These are phyloP conservation scores for Drosophila heteroneura DNA, from an alignment of 2,888 invertebrate genomes.

Conservation along the genomic window DNA sequence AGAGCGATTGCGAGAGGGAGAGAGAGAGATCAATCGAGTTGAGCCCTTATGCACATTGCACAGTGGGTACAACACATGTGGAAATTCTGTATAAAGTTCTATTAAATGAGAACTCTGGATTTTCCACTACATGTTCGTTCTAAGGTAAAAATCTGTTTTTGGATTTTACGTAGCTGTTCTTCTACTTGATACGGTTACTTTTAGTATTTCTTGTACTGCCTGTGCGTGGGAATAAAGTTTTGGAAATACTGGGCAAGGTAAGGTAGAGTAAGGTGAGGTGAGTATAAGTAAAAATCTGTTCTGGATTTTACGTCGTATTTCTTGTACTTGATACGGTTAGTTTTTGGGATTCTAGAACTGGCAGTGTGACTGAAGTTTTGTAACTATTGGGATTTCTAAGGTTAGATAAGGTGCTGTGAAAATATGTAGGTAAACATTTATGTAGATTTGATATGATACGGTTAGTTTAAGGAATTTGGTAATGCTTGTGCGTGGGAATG, in stretches of 20 bases:
- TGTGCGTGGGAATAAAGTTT: constrained; percentile 37
- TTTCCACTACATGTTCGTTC: constrained; percentile 56
- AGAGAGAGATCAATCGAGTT: constrained; percentile 36
- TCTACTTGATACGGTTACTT: constrained; percentile 44
- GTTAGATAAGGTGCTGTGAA: constrained; percentile 31
- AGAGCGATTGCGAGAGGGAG: constrained; percentile 23
- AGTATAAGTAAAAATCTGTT: constrained; percentile 17
- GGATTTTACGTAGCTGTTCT: constrained; percentile 54
- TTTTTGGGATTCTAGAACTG: constrained; percentile 4
- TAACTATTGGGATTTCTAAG: constrained; percentile 9
- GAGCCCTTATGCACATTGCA: constrained; percentile 79
- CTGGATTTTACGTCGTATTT: constrained; percentile 43
- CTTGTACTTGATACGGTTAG: constrained; percentile 42
- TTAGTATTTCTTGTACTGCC: constrained; percentile 1
- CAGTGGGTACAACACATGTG: constrained; percentile 75
- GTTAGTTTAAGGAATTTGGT: constrained; percentile 4
- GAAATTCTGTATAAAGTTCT: constrained; percentile 23
- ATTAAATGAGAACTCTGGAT: constrained; percentile 46
- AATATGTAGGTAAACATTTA: constrained; percentile 9
- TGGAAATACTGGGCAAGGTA: constrained; percentile 6
- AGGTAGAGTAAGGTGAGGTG: constrained; percentile 30
- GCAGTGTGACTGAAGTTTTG: constrained; percentile 16
- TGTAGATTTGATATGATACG: constrained; percentile 52
- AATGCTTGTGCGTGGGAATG: constrained; percentile 38
- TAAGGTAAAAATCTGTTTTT: constrained; percentile 14